These are phyloP conservation scores for Coendou prehensilis DNA, from an alignment of 2,797 vertebrate genomes.

Conservation along the genomic window DNA sequence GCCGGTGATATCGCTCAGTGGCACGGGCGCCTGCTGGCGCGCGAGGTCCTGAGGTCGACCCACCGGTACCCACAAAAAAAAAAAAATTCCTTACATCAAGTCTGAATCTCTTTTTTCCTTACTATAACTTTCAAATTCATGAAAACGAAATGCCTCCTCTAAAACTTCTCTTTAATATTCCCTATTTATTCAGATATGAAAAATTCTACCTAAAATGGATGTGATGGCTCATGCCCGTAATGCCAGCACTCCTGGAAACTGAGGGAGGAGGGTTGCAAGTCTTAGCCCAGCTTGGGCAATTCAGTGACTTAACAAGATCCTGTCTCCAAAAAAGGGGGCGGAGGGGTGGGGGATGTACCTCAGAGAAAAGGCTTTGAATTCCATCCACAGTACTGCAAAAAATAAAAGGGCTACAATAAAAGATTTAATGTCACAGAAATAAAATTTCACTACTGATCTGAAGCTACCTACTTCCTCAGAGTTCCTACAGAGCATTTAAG, in stretches of 20 bases:
- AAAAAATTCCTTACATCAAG: neutral
- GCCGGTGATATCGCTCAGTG: no score
- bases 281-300: neutral
- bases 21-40: no score
- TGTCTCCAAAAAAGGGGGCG: neutral
- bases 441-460: neutral
- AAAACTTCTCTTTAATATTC: conserved; percentile 31
- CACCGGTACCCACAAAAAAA: no score
- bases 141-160: neutral
- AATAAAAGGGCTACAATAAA: neutral
- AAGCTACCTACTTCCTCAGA: neutral
- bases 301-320: neutral
- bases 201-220: neutral
- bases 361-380: neutral
- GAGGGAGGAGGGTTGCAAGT: neutral
- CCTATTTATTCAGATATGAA: conserved; percentile 13
- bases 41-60: no score
- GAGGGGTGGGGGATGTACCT: neutral
- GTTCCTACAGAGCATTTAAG: neutral
- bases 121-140: neutral
- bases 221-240: neutral
- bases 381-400: neutral
- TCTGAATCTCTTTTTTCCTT: neutral
- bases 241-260: neutral
- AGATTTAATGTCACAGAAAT: neutral